Base-by-base conservation (phyloP, 2,888 invertebrate genomes). In the Piscicola geometra region DNA sequence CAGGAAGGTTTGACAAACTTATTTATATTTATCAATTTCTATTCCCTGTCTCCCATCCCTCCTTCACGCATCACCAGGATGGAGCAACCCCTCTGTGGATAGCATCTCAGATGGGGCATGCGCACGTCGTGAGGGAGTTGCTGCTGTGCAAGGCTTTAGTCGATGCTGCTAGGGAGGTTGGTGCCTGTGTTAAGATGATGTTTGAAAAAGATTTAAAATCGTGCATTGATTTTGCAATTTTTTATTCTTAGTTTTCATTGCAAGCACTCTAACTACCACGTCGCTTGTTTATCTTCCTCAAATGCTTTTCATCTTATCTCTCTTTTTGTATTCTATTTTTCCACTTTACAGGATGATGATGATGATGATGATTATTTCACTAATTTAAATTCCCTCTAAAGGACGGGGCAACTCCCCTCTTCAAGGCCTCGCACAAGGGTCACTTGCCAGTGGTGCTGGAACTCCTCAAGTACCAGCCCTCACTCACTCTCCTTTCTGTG, bases 401-500 rank as follows among this genome's bases (percentile, higher is more conserved):
- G 86, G 87, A 87, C 81, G 87, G 87, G 36, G 86, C 87, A 28
- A 92, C 93, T 52, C 91, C 95, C 78, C 89, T 96, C 79, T 96
- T 94, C 93, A 95, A 96, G 82, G 92, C 94, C 50, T 90, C 93
- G 79, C 96, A 96, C 89, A 94, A 94, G 91, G 95, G 95, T 0
- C 93, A 94, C 87, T 89, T 91, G 84, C 90, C 90, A 83, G 91
- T 92, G 66, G 93, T 91, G 77, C 88, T 91, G 78, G 89, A 90
- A 83, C 88, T 96, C 81, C 88, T 95, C 79, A 90, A 90, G 83
- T 80, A 83, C 77, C 83, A 83, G 75, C 83, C 84, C 1, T 80
- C 80, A 50, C 75, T 83, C 41, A 92, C 91, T 56, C 82, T 94
- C 76, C 86, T 94, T 82, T 91, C 93, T 81, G 93, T 93, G 86